Conservation (phyloP, 2,888 invertebrate genomes). For the Pyrochroa serraticornis region DNA sequence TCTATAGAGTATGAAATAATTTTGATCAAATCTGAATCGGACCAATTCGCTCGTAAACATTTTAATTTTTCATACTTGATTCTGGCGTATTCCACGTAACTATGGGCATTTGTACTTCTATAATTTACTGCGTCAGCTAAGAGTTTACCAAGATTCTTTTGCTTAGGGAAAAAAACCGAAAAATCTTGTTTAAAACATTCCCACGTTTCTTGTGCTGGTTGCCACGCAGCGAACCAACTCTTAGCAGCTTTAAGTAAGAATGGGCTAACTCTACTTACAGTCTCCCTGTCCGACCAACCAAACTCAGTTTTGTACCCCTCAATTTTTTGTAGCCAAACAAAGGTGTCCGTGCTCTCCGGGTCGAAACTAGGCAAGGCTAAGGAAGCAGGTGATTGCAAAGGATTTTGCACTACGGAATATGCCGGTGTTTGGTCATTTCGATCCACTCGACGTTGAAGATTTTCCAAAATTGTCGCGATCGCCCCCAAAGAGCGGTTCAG, state of each 20-base stretch:
- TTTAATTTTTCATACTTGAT: no score
- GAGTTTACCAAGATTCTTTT: no score
- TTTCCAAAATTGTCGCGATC: not conserved
- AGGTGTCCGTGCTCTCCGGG: conserved; percentile 17
- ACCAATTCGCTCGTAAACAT: no score
- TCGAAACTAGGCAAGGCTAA: conserved; percentile 12
- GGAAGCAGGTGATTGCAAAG: conserved; percentile 7
- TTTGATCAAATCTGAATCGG: no score
- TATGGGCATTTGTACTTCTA: no score
- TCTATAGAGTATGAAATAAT: no score
- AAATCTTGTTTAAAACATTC: no score
- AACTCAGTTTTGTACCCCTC: conserved; percentile 23
- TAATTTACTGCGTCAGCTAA: no score
- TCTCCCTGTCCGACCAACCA: conserved; percentile 24
- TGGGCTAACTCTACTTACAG: conserved; percentile 26
- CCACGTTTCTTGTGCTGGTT: no score
- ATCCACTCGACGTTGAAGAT: not conserved
- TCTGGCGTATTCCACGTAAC: no score
- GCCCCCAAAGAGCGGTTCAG: conserved; percentile 3
- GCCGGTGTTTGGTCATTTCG: not conserved
- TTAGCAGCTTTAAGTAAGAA: conserved; percentile 25
- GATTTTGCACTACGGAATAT: no score
- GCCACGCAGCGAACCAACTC: conserved; percentile 20
- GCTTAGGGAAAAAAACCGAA: no score
- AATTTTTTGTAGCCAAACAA: conserved; percentile 20